These are phyloP conservation scores for Chymomyza procnemis DNA, from an alignment of 2,888 invertebrate genomes.

Conservation along the genomic window DNA sequence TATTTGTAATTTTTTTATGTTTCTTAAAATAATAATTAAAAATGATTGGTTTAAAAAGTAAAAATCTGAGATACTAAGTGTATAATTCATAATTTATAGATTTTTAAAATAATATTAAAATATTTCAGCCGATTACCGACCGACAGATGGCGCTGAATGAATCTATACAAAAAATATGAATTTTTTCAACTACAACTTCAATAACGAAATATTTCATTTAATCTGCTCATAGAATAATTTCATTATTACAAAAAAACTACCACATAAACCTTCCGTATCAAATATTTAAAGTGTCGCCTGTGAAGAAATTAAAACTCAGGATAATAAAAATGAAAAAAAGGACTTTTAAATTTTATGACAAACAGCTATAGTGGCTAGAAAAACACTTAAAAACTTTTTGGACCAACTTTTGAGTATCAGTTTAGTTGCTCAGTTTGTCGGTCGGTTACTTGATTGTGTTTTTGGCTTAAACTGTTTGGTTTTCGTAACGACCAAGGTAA, in stretches of 20 bases:
- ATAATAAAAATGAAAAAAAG: neutral
- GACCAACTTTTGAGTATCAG: neutral
- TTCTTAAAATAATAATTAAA: too few species aligned
- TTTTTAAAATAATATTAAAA: too few species aligned
- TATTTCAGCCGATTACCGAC: too few species aligned
- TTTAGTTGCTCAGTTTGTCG: neutral
- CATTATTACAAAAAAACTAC: neutral
- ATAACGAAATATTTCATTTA: too few species aligned
- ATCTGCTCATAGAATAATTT: too few species aligned
- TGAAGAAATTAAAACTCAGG: neutral
- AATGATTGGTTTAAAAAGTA: too few species aligned
- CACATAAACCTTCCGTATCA: neutral
- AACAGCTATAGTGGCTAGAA: neutral
- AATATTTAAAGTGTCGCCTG: neutral
- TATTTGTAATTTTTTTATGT: too few species aligned
- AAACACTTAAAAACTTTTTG: neutral
- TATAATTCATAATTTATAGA: too few species aligned
- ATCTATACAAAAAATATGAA: too few species aligned
- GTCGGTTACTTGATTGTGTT: neutral
- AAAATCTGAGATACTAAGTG: too few species aligned
- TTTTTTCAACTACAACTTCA: too few species aligned
- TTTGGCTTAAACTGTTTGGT: neutral
- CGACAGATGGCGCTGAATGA: too few species aligned
- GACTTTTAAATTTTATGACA: neutral
- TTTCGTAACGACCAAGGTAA: neutral